A percentile compares a stretch with the other conserved stretches of the same genome.
Evolutionary conservation across 2,797 vertebrate species (phyloP).

Genomic region (Cyclura pinguis): DNA sequence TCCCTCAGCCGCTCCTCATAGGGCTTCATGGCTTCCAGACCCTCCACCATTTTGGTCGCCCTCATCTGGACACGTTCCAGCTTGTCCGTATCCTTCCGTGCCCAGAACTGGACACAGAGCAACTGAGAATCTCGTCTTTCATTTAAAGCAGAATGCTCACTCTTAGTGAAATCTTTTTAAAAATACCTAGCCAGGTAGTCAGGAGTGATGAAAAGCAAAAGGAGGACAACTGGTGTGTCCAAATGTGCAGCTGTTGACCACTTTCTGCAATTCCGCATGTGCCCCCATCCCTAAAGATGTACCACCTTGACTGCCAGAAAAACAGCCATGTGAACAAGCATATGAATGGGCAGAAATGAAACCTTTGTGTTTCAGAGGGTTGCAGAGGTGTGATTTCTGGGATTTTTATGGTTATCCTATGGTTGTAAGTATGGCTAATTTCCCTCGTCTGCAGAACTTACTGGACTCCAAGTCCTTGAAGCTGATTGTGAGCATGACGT

Average conservation of each 20-base stretch:
- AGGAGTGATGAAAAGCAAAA: background rate
- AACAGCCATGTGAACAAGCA: background rate
- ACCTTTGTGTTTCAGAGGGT: background rate
- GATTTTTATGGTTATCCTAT: too few relatives aligned
- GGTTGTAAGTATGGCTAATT: too few relatives aligned
- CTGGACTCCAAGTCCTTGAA: conserved; percentile 94
- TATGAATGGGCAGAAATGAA: background rate
- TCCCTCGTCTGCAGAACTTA: conserved; percentile 84
- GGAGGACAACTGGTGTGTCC: background rate
- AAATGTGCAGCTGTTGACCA: background rate
- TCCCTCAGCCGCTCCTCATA: too few relatives aligned
- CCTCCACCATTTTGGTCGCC: too few relatives aligned
- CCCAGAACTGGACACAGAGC: too few relatives aligned
- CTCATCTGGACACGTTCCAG: too few relatives aligned
- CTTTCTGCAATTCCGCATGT: too few relatives aligned
- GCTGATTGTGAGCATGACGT: conserved; percentile 92
- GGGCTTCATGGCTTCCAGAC: too few relatives aligned
- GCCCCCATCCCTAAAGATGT: background rate
- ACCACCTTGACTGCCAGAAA: background rate
- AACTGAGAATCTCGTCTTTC: too few relatives aligned
- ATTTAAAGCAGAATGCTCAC: background rate
- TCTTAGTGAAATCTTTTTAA: background rate
- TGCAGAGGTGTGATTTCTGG: too few relatives aligned
- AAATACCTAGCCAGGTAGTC: background rate
- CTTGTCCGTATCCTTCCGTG: too few relatives aligned